phyloP scores from a whole-genome alignment of 2,797 vertebrate species.

The Meda fulgida region DNA sequence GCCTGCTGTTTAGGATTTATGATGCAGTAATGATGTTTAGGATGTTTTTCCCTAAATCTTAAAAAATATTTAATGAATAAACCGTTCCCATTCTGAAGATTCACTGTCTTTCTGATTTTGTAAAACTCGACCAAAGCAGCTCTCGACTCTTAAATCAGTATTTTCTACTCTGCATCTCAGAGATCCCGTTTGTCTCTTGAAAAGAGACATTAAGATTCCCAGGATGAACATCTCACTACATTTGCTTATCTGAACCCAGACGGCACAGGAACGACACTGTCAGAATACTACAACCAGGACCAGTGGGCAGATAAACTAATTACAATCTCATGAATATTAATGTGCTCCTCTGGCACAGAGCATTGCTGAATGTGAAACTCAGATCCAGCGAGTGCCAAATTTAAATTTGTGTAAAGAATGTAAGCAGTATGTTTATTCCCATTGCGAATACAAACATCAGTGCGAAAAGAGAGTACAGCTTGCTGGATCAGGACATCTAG shows the following conservation, averaged over 20 bases:
- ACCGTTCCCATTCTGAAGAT: background rate
- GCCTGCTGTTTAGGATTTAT: background rate
- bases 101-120: background rate
- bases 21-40: background rate
- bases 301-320: slow-evolving; percentile 49
- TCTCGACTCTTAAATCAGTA: background rate
- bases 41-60: background rate
- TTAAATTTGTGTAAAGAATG: slow-evolving; percentile 4
- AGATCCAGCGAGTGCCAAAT: background rate
- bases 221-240: slow-evolving; percentile 17
- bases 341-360: background rate
- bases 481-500: background rate
- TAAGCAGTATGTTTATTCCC: slow-evolving; percentile 11
- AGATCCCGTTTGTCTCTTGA: background rate
- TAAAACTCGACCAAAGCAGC: background rate
- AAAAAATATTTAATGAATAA: slow-evolving; percentile 1
- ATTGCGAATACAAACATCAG: slow-evolving; percentile 14
- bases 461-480: background rate
- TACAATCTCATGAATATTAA: slow-evolving; percentile 49
- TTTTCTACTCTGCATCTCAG: background rate
- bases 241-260: slow-evolving; percentile 36
- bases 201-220: slow-evolving; percentile 24
- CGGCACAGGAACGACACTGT: slow-evolving; percentile 3
- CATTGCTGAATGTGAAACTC: slow-evolving; percentile 15
- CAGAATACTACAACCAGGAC: slow-evolving; percentile 33